Base-by-base conservation (phyloP, 2,797 vertebrate species). In the Sebastes vulpes region DNA sequence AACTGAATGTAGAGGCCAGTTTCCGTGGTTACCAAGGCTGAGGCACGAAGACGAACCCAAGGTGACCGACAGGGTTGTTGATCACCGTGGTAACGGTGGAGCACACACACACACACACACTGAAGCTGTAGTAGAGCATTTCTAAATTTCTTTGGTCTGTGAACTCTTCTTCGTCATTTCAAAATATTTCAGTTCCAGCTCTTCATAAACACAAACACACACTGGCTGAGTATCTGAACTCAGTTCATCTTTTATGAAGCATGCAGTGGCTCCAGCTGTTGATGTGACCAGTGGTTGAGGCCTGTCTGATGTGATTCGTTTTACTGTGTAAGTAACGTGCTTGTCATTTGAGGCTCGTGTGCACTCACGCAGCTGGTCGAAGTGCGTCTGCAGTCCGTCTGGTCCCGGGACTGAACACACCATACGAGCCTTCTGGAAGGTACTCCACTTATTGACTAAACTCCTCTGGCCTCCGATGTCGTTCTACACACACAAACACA, bases 371-470 rank as follows among this genome's bases (percentile, higher is more conserved):
- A 97, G 95, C 78, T 96, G 96, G 91, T 97, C 95, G 21, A 97
- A 97, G 91, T 96, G 94, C 57, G 96, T 97, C 84, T 96, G 95
- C 21, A 96, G 91, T 65, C 93, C 93, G 48, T 94, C 94, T 72
- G 93, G 83, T 81, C 94, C 94, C 6, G 94, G 94, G 58, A 97
- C 93, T 11, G 96, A 96, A 53, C 96, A 97, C 35, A 97, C 93
- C 81, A 97, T 83, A 7, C 96, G 95, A 52, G 96, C 94, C 84
- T 97, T 97, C 85, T 96, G 96, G 83, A 96, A 97, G 9, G 96
- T 97, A 61, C 96, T 97, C 96, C 96, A 97, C 89, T 97, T 97
- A 65, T 97, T 95, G 23, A 97, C 96, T 77, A 97, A 85, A 85
- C 96, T 97, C 72, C 96, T 95, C 91, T 97, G 96, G 60, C 96